These are phyloP conservation scores for Psilopogon haemacephalus DNA, from an alignment of 2,113 vertebrate species.

Conservation along the genomic window DNA sequence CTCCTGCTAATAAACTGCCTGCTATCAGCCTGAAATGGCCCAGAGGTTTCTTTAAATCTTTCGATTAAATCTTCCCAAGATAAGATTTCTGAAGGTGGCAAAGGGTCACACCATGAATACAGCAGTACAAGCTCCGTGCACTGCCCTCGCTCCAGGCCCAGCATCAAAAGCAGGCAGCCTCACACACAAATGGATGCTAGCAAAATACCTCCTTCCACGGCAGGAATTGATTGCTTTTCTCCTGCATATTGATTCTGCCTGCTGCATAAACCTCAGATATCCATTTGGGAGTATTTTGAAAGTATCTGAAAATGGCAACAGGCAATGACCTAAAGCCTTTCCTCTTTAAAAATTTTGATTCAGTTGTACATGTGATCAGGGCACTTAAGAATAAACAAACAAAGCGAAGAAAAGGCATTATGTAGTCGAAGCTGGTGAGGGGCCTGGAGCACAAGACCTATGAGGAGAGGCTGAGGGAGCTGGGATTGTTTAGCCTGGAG, in stretches of 20 bases:
- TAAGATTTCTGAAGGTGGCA: conserved; percentile 2
- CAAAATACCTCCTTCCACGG: not conserved
- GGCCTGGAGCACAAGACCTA: too few relatives aligned
- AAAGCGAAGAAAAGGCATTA: not conserved
- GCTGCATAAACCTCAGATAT: not conserved
- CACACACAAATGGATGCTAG: not conserved
- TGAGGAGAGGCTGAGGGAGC: too few relatives aligned
- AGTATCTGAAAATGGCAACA: not conserved
- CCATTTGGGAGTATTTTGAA: not conserved
- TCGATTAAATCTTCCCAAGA: conserved; percentile 3
- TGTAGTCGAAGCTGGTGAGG: too few relatives aligned
- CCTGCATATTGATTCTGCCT: not conserved
- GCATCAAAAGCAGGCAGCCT: not conserved
- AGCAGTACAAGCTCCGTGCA: not conserved
- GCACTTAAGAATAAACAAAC: not conserved
- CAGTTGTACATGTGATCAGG: not conserved
- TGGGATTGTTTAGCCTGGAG: too few relatives aligned
- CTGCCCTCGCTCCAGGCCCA: not conserved
- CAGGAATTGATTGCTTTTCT: not conserved
- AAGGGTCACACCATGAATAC: not conserved
- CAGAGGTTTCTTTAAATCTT: conserved; percentile 1
- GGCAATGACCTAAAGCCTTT: not conserved
- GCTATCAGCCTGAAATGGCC: not conserved
- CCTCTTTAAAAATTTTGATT: not conserved
- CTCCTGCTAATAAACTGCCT: not conserved